phyloP scores from a whole-genome alignment of 2,888 invertebrate species.

The Amiota mariae region DNA sequence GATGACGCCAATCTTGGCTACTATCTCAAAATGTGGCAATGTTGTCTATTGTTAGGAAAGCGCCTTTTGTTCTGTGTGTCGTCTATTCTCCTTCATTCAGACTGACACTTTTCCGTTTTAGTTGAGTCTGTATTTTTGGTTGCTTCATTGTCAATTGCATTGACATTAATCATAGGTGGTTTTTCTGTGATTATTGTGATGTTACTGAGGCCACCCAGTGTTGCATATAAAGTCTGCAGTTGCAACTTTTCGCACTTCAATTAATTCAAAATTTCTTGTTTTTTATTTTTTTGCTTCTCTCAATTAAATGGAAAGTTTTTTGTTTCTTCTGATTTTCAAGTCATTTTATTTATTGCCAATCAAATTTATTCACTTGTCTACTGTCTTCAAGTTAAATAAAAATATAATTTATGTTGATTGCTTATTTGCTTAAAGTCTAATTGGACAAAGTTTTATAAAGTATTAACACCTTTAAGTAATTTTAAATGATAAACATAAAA shows the following conservation, averaged over 20 bases:
- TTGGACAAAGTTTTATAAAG: slow-evolving; percentile 48
- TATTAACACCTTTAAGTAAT: no score
- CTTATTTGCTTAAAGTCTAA: slow-evolving; percentile 63
- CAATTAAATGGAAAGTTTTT: neutral
- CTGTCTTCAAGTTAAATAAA: slow-evolving; percentile 32
- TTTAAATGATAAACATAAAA: no score
- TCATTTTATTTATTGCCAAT: neutral
- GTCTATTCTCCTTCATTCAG: slow-evolving; percentile 1
- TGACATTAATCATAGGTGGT: slow-evolving; percentile 65
- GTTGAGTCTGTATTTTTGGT: neutral
- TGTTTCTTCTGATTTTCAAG: neutral
- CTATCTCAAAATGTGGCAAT: slow-evolving; percentile 28
- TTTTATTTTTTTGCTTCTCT: neutral
- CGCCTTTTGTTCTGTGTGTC: neutral
- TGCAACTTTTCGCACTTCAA: slow-evolving; percentile 10
- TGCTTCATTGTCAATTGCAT: slow-evolving; percentile 55
- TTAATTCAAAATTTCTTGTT: neutral
- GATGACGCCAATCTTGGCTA: slow-evolving; percentile 12
- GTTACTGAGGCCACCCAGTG: slow-evolving; percentile 30
- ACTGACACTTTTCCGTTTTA: neutral
- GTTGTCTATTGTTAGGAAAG: slow-evolving; percentile 21
- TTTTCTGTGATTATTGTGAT: slow-evolving; percentile 11
- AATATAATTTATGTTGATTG: slow-evolving; percentile 64
- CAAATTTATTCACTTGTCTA: slow-evolving; percentile 22
- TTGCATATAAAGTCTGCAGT: neutral